A percentile compares a stretch with the other conserved stretches of the same genome.
Evolutionary conservation across 37 sponge, comb jelly and placozoan genomes (phyloP).

Genomic region (Dysidea cf. avara): DNA sequence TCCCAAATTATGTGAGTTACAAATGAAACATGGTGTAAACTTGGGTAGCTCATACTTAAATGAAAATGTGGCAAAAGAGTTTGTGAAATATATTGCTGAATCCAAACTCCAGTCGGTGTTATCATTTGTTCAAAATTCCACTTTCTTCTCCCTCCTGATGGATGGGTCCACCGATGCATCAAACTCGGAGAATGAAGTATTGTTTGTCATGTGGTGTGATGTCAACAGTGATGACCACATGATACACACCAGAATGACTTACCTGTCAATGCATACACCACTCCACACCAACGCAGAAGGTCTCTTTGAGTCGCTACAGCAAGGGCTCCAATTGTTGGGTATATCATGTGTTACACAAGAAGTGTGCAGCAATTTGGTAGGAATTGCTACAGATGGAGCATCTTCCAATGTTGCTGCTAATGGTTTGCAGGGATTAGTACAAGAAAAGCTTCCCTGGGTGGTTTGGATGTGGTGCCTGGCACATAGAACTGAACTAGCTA

Average conservation of each 20-base stretch:
- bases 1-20: no score
- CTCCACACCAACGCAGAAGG: no score
- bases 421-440: constrained; percentile 63
- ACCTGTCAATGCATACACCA: no score
- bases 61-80: no score
- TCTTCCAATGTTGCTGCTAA: constrained; percentile 35
- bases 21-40: no score
- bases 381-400: constrained; percentile 67
- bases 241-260: no score
- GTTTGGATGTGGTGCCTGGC: no score
- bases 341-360: no score
- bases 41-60: no score
- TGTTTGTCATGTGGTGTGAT: constrained; percentile 55
- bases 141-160: constrained; percentile 59
- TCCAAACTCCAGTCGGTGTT: constrained; percentile 17
- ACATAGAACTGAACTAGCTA: no score
- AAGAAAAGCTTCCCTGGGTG: constrained; percentile 51
- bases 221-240: constrained; percentile 31
- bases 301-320: no score
- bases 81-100: constrained; percentile 46
- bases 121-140: constrained; percentile 15
- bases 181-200: constrained; percentile 53
- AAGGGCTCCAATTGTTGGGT: constrained; percentile 26
- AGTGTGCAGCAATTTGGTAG: constrained; percentile 61
- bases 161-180: no score